Base-by-base conservation (phyloP, 2,797 vertebrate genomes). In the Buceros bicornis region DNA sequence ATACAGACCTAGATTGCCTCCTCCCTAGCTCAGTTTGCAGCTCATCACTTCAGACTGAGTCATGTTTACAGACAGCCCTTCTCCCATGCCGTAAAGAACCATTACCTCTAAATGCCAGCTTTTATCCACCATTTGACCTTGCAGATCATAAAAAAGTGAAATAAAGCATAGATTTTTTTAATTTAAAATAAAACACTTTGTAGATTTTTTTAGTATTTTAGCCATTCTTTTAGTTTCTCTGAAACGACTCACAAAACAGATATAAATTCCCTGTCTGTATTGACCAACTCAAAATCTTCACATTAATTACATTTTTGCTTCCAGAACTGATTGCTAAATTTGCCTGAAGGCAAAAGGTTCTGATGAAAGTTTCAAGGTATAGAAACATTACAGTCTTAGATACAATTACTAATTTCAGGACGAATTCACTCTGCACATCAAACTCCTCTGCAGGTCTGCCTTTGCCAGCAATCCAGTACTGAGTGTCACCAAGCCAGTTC, bases 1-100 rank as follows among this genome's bases (percentile, higher is more conserved):
- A 33, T 24, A 6, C 21, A 48, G 31, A 2, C 1, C 0, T 3
- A 37, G 8, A 26, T 47, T 83, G 11, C 22, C 60, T 62, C 33
- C 17, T 89, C 35, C 12, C 11, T 50, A 4, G 19, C 26, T 43
- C 29, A 11, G 3, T 70, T 79, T 76, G 7, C 1, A 0, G 26
- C 42, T 54, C 48, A 22, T 65, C 24, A 5, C 2, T 82, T 78
- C 2, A 16, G 51, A 42, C 11, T 21, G 14, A 82, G 16, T 65
- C n/a, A 21, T 35, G 9, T 58, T 69, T 47, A 50, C 16, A 28
- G 18, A 16, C 1, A n/a, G 17, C 7, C 47, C 11, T 77, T 58
- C 16, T 82, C 25, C 67, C 20, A 31, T 1, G 18, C 10, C 7
- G 12, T 40, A n/a, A 50, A 74, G 58, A 88, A 19, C 3, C 5